A percentile compares a stretch with the other conserved stretches of the same genome.
Evolutionary conservation across 2,113 vertebrate species (phyloP).

Genomic region (Lasiurus cinereus): DNA sequence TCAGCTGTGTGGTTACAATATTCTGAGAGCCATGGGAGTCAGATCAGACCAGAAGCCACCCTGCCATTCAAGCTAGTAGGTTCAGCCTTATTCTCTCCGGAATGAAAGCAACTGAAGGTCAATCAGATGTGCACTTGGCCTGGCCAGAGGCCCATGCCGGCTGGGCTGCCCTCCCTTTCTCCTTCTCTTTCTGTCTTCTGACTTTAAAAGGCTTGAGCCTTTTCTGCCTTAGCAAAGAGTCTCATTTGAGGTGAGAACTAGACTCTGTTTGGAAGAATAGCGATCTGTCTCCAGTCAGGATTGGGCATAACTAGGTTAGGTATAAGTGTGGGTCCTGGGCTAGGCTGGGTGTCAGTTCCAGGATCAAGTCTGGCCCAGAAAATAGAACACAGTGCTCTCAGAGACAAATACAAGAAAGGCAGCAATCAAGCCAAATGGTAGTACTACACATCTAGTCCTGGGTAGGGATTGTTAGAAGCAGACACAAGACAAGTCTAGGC

Average conservation of each 20-base stretch:
- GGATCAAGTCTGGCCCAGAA: neutral
- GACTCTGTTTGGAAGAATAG: neutral
- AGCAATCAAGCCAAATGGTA: neutral
- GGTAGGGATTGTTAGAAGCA: neutral
- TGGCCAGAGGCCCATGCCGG: rapidly evolving
- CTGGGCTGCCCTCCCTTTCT: rapidly evolving
- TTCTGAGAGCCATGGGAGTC: rapidly evolving
- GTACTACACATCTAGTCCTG: neutral
- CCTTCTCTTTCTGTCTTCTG: too few relatives aligned
- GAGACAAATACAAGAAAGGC: neutral
- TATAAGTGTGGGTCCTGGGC: neutral
- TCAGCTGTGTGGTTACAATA: rapidly evolving
- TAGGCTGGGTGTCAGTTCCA: neutral
- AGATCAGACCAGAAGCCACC: neutral
- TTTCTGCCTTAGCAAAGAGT: neutral
- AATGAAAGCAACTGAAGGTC: neutral
- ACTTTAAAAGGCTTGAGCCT: neutral
- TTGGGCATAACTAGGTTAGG: neutral
- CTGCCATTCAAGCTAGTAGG: rapidly evolving
- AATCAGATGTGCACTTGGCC: neutral
- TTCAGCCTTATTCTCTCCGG: neutral
- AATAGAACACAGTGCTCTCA: neutral
- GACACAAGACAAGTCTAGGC: neutral
- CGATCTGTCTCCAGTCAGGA: neutral
- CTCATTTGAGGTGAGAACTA: neutral